A percentile compares a stretch with the other conserved stretches of the same genome.
phyloP scores from a whole-genome alignment of 2,888 invertebrate species.

The Ephialtes manifestator region DNA sequence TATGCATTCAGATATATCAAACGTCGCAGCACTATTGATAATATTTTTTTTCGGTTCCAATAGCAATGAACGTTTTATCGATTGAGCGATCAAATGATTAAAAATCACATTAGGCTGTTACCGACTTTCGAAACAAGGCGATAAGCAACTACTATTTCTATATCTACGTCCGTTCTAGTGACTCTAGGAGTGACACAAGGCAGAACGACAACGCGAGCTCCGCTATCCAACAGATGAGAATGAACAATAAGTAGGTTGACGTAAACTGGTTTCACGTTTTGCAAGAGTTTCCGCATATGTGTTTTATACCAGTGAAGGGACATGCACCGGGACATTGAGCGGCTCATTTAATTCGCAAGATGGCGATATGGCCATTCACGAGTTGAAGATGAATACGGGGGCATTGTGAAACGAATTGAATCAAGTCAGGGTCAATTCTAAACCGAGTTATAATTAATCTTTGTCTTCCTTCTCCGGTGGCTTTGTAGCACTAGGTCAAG shows the following conservation, averaged over 20 bases:
- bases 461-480: not conserved
- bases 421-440: slow-evolving; percentile 30
- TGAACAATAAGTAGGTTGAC: slow-evolving; percentile 58
- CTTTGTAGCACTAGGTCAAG: not conserved
- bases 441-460: slow-evolving; percentile 14
- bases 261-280: slow-evolving; percentile 56
- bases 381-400: not conserved
- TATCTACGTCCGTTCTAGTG: slow-evolving; percentile 31
- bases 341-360: not conserved
- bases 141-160: not conserved
- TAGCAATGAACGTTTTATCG: slow-evolving; percentile 7
- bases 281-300: slow-evolving; percentile 52
- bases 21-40: too few relatives aligned
- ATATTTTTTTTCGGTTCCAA: slow-evolving; percentile 7
- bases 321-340: not conserved
- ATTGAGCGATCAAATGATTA: slow-evolving; percentile 14
- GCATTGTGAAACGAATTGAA: slow-evolving; percentile 38
- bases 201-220: slow-evolving; percentile 16
- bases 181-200: slow-evolving; percentile 30
- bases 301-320: slow-evolving; percentile 7
- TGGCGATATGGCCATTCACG: not conserved
- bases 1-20: not conserved
- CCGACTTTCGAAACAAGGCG: slow-evolving; percentile 25
- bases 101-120: not conserved
- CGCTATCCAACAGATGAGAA: slow-evolving; percentile 48